A percentile compares a stretch with the other conserved stretches of the same genome.
Conservation (phyloP, 2,888 invertebrate species). For the Pristionchus exspectatus region DNA sequence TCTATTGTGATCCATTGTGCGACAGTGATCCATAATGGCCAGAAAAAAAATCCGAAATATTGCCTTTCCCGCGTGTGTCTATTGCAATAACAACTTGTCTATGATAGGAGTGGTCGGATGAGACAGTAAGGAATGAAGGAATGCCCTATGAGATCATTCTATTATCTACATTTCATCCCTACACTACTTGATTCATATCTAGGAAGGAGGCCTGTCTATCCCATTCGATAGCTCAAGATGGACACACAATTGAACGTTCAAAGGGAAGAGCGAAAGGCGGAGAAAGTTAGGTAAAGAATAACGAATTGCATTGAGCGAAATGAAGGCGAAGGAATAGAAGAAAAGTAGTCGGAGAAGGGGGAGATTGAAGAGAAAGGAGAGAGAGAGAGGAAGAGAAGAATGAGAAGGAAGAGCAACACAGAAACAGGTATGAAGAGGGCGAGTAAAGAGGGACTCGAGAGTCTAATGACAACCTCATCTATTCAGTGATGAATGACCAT, state of each 20-base stretch:
- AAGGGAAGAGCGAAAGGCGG: not conserved
- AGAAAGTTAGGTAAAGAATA: conserved; percentile 47
- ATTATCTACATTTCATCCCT: not conserved
- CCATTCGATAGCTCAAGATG: not conserved
- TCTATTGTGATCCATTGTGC: not conserved
- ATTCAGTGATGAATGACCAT: not conserved
- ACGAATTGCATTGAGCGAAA: conserved; percentile 44
- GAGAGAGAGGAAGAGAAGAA: not conserved
- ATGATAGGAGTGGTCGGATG: not conserved
- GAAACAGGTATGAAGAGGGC: conserved; percentile 36
- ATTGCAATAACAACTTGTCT: conserved; percentile 29
- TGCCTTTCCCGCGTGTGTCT: not conserved
- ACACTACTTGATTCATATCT: not conserved
- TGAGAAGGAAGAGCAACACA: conserved; percentile 46
- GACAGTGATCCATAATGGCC: conserved; percentile 8
- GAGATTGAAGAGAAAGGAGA: conserved; percentile 10
- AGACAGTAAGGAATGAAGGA: not conserved
- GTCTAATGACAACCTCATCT: not conserved
- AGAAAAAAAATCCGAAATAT: not conserved
- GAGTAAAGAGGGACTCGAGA: conserved; percentile 5
- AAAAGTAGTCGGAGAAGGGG: conserved; percentile 31
- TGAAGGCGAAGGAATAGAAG: conserved; percentile 28
- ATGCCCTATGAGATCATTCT: conserved; percentile 11
- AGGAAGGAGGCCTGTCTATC: not conserved
- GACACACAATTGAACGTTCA: conserved; percentile 45